These are phyloP conservation scores for Drosophila imparisetae DNA, from an alignment of 2,888 invertebrate species.

Conservation along the genomic window DNA sequence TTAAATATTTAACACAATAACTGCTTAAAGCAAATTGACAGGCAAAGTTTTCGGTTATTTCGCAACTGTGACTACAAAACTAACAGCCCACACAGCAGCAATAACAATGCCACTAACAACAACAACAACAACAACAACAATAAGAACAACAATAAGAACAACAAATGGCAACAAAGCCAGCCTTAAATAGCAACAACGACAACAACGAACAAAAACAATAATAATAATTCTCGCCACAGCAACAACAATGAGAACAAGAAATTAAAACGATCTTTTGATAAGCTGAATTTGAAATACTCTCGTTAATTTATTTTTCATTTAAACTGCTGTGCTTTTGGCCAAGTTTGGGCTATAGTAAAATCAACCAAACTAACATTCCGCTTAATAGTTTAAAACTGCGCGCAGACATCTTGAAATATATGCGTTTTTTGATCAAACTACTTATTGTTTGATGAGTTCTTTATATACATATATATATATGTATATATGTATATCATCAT, in stretches of 20 bases:
- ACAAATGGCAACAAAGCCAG: slow-evolving; percentile 7
- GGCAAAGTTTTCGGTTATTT: slow-evolving; percentile 48
- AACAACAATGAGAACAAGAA: slow-evolving; percentile 44
- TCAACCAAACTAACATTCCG: background rate
- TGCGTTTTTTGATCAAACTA: fast-evolving
- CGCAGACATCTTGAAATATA: background rate
- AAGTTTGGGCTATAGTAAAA: background rate
- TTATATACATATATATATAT: background rate
- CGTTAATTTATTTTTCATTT: background rate
- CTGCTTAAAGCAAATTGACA: slow-evolving; percentile 53
- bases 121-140: slow-evolving; percentile 7
- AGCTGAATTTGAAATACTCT: slow-evolving; percentile 5
- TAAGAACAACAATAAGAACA: background rate
- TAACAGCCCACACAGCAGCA: slow-evolving; percentile 15
- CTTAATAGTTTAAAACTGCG: background rate
- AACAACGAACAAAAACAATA: slow-evolving; percentile 30
- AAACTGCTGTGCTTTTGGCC: background rate
- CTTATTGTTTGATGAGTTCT: background rate
- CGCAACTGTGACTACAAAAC: slow-evolving; percentile 41
- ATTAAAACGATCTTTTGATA: background rate
- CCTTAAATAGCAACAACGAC: slow-evolving; percentile 36
- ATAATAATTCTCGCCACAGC: slow-evolving; percentile 51
- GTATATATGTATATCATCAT: too few relatives aligned
- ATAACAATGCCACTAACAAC: slow-evolving; percentile 8
- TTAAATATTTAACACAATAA: slow-evolving; percentile 55